These are phyloP conservation scores for Limnodromus scolopaceus DNA, from an alignment of 2,797 vertebrate genomes.

Conservation along the genomic window DNA sequence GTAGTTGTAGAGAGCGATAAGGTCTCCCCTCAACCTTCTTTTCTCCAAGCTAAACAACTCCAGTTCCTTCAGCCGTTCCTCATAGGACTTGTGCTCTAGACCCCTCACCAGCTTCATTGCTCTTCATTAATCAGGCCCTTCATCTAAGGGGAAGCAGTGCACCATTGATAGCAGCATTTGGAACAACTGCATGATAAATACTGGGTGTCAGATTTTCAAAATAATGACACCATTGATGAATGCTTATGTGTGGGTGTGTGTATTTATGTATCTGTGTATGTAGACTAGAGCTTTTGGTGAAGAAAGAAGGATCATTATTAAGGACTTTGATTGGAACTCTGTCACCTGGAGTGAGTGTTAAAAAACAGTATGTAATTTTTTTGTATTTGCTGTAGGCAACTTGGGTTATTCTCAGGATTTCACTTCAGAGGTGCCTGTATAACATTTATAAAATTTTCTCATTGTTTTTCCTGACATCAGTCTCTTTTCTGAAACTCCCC, in stretches of 20 bases:
- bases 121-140: background rate
- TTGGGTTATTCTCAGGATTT: background rate
- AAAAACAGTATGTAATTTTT: background rate
- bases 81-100: too few species aligned
- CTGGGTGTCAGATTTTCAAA: background rate
- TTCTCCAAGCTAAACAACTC: too few species aligned
- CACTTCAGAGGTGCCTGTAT: background rate
- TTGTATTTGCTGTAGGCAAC: background rate
- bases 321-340: background rate
- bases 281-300: background rate
- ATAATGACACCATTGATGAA: background rate
- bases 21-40: too few species aligned
- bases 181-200: background rate
- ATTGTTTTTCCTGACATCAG: accelerated
- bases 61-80: too few species aligned
- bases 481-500: background rate
- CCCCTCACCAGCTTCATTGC: too few species aligned
- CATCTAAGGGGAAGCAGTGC: background rate
- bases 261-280: background rate
- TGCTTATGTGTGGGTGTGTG: background rate
- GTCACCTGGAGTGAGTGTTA: background rate
- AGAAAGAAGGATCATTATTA: background rate
- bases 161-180: background rate
- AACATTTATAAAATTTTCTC: background rate
- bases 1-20: too few species aligned